Evolutionary conservation across 2,797 vertebrate genomes (phyloP).

Genomic region (Perodicticus potto): DNA sequence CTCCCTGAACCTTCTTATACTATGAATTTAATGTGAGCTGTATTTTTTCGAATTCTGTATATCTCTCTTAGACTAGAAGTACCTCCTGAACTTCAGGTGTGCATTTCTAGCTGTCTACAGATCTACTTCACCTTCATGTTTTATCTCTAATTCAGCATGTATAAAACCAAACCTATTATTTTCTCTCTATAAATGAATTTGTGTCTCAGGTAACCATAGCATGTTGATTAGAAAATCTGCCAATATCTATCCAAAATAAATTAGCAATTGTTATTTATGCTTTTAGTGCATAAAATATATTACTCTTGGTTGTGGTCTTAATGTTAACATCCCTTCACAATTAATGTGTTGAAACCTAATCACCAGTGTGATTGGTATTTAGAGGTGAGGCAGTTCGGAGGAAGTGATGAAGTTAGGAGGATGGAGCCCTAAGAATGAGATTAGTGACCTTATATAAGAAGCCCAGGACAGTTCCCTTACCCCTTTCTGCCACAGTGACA

Average conservation of each 20-base stretch:
- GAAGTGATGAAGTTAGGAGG: neutral
- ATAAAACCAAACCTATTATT: neutral
- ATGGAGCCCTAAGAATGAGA: neutral
- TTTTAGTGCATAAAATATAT: neutral
- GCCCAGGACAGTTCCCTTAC: neutral
- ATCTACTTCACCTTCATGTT: neutral
- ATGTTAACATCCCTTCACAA: neutral
- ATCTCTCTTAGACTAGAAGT: neutral
- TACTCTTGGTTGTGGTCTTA: neutral
- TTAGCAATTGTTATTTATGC: neutral
- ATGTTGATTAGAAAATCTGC: neutral
- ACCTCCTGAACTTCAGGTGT: neutral
- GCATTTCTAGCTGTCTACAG: neutral
- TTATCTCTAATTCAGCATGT: neutral
- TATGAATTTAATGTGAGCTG: neutral
- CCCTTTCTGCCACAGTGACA: neutral
- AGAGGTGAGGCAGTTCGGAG: rapidly evolving
- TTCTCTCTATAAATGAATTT: neutral
- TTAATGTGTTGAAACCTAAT: neutral
- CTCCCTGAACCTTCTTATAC: neutral
- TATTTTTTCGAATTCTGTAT: neutral
- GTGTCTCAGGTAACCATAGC: neutral
- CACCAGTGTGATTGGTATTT: neutral
- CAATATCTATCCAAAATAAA: neutral
- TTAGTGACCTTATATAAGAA: neutral